Conservation (phyloP, 2,888 invertebrate genomes). For the Spialia ferax region DNA sequence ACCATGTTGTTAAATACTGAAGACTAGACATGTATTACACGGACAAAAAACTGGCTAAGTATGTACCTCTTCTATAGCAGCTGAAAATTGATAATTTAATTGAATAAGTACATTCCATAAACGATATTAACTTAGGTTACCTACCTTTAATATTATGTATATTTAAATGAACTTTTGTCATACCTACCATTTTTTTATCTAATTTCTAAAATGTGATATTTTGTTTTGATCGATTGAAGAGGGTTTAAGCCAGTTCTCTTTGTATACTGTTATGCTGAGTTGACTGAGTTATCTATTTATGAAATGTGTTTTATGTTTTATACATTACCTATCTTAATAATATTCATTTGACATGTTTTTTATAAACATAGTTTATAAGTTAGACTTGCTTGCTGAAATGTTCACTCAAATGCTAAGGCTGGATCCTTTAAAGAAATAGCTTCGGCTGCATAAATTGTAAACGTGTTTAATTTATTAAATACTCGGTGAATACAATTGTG, state of each 20-base stretch:
- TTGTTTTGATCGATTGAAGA: neutral
- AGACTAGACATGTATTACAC: no score
- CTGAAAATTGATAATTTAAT: no score
- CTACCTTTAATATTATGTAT: no score
- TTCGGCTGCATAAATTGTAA: conserved; percentile 73
- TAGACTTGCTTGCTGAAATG: conserved; percentile 51
- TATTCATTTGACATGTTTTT: conserved; percentile 26
- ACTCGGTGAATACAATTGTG: conserved; percentile 56
- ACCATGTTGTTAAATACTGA: no score
- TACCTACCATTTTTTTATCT: no score
- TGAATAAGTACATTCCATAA: no score
- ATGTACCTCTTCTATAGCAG: no score
- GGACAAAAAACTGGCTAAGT: no score
- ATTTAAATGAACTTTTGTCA: no score
- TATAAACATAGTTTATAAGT: conserved; percentile 29
- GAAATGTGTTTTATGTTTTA: conserved; percentile 4
- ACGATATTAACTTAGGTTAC: no score
- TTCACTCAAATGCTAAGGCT: conserved; percentile 60
- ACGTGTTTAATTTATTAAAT: conserved; percentile 80
- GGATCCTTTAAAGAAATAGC: conserved; percentile 67
- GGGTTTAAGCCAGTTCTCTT: neutral
- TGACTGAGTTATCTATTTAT: conserved; percentile 15
- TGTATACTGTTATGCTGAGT: neutral
- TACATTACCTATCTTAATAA: conserved; percentile 20
- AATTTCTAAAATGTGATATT: no score